Conservation (phyloP, 2,797 vertebrate species). For the Spatula versicolor region DNA sequence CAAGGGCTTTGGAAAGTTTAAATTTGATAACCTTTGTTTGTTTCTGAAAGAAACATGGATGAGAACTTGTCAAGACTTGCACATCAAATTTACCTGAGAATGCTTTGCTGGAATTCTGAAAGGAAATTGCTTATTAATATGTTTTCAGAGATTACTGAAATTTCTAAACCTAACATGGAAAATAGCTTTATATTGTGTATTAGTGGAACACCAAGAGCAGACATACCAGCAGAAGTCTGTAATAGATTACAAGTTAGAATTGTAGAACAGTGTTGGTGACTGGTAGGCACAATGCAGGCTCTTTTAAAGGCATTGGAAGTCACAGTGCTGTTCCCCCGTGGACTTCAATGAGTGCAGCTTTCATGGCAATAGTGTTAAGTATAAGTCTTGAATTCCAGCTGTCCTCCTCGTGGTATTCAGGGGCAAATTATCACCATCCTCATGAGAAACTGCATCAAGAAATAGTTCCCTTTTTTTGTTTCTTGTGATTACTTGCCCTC, state of each 20-base stretch:
- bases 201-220: not conserved
- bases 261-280: not conserved
- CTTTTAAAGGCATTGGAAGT: not conserved
- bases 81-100: not conserved
- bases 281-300: not conserved
- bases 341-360: not conserved
- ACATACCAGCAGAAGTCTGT: not conserved
- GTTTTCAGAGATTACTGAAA: constrained; percentile 35
- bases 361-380: not conserved
- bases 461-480: not conserved
- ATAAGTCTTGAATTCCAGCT: not conserved
- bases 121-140: constrained; percentile 31
- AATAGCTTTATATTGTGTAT: not conserved
- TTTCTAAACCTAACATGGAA: not conserved
- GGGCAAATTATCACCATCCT: not conserved
- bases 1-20: not conserved
- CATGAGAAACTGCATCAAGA: not conserved
- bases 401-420: not conserved
- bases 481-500: not conserved
- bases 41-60: not conserved
- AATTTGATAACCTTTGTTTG: not conserved
- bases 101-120: not conserved
- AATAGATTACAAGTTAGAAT: constrained; percentile 29
- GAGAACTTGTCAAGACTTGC: not conserved
- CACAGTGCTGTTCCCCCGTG: not conserved